Conservation (phyloP, 1,140 invertebrate species). For the Procambarus clarkii region DNA sequence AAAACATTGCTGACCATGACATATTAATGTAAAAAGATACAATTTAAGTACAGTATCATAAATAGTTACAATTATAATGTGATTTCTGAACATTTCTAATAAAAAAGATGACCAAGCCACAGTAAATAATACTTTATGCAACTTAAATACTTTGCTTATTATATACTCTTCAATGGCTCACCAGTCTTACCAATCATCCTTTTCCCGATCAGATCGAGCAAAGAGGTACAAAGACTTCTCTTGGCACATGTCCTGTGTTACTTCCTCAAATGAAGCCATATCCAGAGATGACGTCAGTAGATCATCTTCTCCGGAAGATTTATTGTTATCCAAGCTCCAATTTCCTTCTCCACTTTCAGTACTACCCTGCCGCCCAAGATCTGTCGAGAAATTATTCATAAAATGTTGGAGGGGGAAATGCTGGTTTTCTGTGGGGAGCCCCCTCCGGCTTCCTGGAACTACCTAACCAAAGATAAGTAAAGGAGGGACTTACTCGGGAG, state of each 20-base stretch:
- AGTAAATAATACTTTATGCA: slow-evolving; percentile 60
- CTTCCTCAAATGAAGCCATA: slow-evolving; percentile 74
- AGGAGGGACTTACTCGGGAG: too few species aligned
- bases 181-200: slow-evolving; percentile 84
- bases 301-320: slow-evolving; percentile 73
- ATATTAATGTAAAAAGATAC: too few species aligned
- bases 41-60: too few species aligned
- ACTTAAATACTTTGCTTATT: too few species aligned
- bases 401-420: too few species aligned
- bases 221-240: slow-evolving; percentile 82
- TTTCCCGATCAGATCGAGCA: slow-evolving; percentile 88
- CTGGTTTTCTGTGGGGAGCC: too few species aligned
- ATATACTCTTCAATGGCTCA: neutral
- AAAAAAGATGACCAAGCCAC: too few species aligned
- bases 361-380: slow-evolving; percentile 43
- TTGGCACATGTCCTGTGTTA: slow-evolving; percentile 71
- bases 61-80: too few species aligned
- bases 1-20: too few species aligned
- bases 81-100: too few species aligned
- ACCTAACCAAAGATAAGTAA: too few species aligned
- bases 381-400: neutral
- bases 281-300: slow-evolving; percentile 71
- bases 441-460: too few species aligned
- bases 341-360: slow-evolving; percentile 66
- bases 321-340: slow-evolving; percentile 74